Evolutionary conservation across 2,797 vertebrate genomes (phyloP).

Genomic region (Percopsis omiscomaycus): DNA sequence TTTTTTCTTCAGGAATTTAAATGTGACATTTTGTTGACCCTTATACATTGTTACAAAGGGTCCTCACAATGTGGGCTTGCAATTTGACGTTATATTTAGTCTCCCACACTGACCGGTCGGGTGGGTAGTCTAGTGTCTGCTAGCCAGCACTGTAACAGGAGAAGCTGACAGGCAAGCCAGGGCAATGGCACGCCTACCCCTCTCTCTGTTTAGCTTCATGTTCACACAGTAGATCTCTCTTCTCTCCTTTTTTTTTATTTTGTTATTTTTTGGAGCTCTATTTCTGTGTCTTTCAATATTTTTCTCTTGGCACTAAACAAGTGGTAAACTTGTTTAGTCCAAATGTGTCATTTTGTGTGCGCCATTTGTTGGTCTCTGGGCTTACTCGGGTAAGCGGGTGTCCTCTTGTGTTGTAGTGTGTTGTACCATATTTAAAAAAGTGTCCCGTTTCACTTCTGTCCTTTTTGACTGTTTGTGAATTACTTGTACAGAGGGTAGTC

Average conservation of each 20-base stretch:
- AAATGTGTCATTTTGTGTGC: not conserved
- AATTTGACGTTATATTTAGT: constrained; percentile 29
- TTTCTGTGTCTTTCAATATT: not conserved
- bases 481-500: constrained; percentile 30
- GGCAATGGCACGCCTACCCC: not conserved
- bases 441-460: constrained; percentile 25
- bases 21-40: constrained; percentile 29
- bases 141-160: constrained; percentile 20
- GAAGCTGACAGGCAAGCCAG: constrained; percentile 15
- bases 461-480: constrained; percentile 35
- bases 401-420: constrained; percentile 4
- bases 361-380: not conserved
- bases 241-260: not conserved
- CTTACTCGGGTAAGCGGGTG: not conserved
- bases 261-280: not conserved
- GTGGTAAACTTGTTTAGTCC: too few relatives aligned
- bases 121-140: constrained; percentile 7
- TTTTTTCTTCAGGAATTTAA: constrained; percentile 14
- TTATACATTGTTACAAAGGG: constrained; percentile 8
- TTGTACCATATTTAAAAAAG: constrained; percentile 15
- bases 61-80: constrained; percentile 14
- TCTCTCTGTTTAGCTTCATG: not conserved
- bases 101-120: constrained; percentile 1
- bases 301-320: not conserved
- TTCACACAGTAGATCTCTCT: not conserved